These are phyloP conservation scores for Anser cygnoides DNA, from an alignment of 2,113 vertebrate genomes.

Conservation along the genomic window DNA sequence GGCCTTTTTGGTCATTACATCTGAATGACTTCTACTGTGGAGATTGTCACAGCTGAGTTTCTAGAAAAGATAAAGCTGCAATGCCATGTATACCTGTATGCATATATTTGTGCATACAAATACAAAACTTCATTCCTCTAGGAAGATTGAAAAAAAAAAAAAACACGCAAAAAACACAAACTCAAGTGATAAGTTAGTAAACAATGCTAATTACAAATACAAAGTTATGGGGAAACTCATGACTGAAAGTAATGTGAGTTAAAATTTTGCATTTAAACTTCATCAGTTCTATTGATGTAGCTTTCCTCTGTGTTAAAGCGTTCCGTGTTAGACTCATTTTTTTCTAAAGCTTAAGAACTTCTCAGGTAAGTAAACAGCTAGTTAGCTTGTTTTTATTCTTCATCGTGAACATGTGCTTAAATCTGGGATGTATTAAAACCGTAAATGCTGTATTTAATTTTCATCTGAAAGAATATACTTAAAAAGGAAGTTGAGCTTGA, in stretches of 20 bases:
- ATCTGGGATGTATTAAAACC: not conserved
- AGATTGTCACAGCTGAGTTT: not conserved
- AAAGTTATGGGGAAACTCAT: rapidly evolving
- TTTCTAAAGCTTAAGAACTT: not conserved
- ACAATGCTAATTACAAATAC: not conserved
- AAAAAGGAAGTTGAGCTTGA: not conserved
- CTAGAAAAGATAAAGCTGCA: not conserved
- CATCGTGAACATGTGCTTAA: not conserved
- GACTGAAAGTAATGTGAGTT: not conserved
- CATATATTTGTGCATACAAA: rapidly evolving
- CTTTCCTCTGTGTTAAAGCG: not conserved
- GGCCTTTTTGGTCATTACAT: not conserved
- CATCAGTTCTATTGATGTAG: not conserved
- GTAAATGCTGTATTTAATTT: not conserved
- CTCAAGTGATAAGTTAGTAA: not conserved
- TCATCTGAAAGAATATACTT: not conserved
- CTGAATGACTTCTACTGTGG: not conserved
- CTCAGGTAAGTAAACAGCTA: not conserved
- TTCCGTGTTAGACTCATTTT: not conserved
- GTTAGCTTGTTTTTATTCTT: not conserved
- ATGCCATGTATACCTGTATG: not conserved
- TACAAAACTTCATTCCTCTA: not conserved
- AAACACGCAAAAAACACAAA: not conserved
- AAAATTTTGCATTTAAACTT: not conserved
- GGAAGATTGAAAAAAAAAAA: not conserved